Evolutionary conservation across 2,888 invertebrate species (phyloP).

Genomic region (Cecidostiba fungosa): DNA sequence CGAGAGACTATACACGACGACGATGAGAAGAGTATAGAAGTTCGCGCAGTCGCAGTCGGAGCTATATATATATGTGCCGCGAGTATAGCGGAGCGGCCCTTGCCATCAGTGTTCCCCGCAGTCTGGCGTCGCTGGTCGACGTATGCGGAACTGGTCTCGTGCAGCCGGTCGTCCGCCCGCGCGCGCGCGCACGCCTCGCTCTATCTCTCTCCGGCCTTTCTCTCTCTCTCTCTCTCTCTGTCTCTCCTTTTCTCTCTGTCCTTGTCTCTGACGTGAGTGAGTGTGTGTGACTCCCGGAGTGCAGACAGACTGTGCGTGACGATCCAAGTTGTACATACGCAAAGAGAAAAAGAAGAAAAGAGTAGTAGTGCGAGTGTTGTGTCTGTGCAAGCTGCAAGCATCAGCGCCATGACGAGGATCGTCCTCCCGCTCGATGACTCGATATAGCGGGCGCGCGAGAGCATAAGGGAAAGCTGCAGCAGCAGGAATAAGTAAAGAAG

Average conservation of each 20-base stretch:
- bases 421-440: neutral
- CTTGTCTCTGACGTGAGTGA: neutral
- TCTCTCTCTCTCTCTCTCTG: neutral
- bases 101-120: slow-evolving; percentile 52
- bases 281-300: neutral
- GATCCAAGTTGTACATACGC: no score
- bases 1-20: no score
- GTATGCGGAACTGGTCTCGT: slow-evolving; percentile 50
- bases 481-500: neutral
- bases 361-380: no score
- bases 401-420: no score
- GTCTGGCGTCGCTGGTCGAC: slow-evolving; percentile 66
- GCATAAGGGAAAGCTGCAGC: neutral
- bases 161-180: slow-evolving; percentile 2
- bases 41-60: slow-evolving; percentile 22
- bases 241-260: neutral
- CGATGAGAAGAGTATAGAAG: neutral
- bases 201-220: neutral
- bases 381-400: no score
- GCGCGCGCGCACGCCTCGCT: slow-evolving; percentile 13
- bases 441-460: neutral
- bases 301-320: neutral
- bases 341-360: no score
- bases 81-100: slow-evolving; percentile 42
- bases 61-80: no score